Evolutionary conservation across 2,888 invertebrate genomes (phyloP).

Genomic region (Acrocera orbiculus): DNA sequence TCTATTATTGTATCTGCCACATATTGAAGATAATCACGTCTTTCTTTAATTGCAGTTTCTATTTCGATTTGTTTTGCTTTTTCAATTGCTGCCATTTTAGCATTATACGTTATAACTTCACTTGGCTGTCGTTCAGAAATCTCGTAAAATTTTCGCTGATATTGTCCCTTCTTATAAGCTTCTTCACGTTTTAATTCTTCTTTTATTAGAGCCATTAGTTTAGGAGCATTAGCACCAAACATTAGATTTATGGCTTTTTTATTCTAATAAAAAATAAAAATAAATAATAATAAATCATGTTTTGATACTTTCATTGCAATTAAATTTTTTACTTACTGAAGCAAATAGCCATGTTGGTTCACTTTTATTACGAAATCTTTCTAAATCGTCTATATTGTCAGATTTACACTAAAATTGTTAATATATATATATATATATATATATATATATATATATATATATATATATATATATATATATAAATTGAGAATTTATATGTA

Average conservation of each 20-base stretch:
- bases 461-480: no score
- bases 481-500: not conserved
- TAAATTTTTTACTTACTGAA: conserved; percentile 41
- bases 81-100: conserved; percentile 17
- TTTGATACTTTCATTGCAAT: not conserved
- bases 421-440: no score
- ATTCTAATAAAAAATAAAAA: conserved; percentile 32
- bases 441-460: no score
- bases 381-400: conserved; percentile 54
- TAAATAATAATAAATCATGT: not conserved
- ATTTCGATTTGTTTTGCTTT: conserved; percentile 19
- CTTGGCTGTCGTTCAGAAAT: conserved; percentile 37
- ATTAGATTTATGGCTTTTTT: conserved; percentile 60
- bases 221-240: conserved; percentile 70
- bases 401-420: conserved; percentile 37
- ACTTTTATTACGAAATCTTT: conserved; percentile 62
- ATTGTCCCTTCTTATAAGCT: conserved; percentile 16
- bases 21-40: conserved; percentile 21
- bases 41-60: conserved; percentile 17
- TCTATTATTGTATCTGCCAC: conserved; percentile 26
- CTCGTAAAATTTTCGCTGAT: conserved; percentile 22
- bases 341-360: conserved; percentile 85
- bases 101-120: conserved; percentile 32
- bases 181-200: conserved; percentile 52
- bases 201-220: conserved; percentile 46